Evolutionary conservation across 2,888 invertebrate species (phyloP).

Genomic region (Thyatira batis): DNA sequence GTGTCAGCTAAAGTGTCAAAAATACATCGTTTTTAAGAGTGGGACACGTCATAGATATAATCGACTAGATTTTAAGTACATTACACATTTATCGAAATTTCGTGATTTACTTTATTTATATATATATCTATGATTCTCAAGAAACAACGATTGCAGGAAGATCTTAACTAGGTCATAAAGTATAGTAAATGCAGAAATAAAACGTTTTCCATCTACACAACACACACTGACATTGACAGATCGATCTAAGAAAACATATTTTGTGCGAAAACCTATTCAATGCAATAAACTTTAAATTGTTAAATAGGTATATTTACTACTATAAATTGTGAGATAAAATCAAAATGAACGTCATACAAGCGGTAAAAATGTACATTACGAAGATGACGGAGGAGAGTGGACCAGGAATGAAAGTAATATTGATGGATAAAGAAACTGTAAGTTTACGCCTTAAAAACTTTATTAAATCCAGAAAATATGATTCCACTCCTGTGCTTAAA

Average conservation of each 20-base stretch:
- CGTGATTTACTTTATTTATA: too few relatives aligned
- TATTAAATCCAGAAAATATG: not conserved
- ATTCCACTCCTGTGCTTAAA: too few relatives aligned
- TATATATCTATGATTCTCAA: too few relatives aligned
- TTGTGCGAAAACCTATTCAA: not conserved
- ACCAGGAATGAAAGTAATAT: constrained; percentile 98
- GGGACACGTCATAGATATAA: too few relatives aligned
- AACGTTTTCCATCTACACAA: too few relatives aligned
- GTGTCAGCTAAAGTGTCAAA: constrained; percentile 13
- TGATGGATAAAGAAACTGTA: constrained; percentile 99
- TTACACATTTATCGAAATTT: too few relatives aligned
- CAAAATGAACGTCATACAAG: constrained; percentile 95
- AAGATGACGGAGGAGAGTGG: constrained; percentile 99
- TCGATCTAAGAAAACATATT: constrained; percentile 12
- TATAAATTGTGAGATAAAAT: not conserved
- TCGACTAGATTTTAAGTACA: too few relatives aligned
- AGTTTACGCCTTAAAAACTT: constrained; percentile 24
- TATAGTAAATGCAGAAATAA: too few relatives aligned
- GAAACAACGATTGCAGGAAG: too few relatives aligned
- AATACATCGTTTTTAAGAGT: too few relatives aligned
- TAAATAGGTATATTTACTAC: not conserved
- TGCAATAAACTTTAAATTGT: not conserved
- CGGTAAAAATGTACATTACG: constrained; percentile 95
- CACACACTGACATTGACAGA: too few relatives aligned
- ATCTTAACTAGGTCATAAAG: too few relatives aligned